Percentiles rank a stretch among this genome's conserved stretches.
phyloP scores from a whole-genome alignment of 2,888 invertebrate genomes.

The Corythucha ciliata region DNA sequence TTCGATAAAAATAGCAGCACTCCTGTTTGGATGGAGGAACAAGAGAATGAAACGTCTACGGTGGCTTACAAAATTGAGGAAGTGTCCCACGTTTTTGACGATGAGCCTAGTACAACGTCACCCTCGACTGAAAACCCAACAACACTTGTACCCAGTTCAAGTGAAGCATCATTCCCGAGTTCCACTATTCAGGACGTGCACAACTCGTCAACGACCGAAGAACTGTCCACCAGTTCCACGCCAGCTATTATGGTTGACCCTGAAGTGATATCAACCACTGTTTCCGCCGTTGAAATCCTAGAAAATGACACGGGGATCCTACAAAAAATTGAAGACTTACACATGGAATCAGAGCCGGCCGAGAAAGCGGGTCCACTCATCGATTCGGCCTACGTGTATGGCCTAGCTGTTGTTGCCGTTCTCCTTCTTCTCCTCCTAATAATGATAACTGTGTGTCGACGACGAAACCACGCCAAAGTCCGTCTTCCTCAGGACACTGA shows the following conservation, averaged over 20 bases:
- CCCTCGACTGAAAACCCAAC: slow-evolving; percentile 1
- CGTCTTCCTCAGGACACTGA: slow-evolving; percentile 28
- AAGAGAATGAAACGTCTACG: slow-evolving; percentile 18
- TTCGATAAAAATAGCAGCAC: slow-evolving; percentile 9
- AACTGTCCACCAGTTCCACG: no score
- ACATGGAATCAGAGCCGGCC: no score
- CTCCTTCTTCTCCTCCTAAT: slow-evolving; percentile 12
- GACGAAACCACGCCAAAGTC: slow-evolving; percentile 15
- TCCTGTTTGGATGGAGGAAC: slow-evolving; percentile 16
- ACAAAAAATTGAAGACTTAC: no score
- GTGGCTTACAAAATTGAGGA: slow-evolving; percentile 9
- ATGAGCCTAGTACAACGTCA: neutral
- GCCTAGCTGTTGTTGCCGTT: slow-evolving; percentile 7
- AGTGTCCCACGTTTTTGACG: slow-evolving; percentile 11
- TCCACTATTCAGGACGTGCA: no score
- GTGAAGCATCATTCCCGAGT: neutral
- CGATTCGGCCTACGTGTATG: no score
- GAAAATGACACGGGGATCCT: no score
- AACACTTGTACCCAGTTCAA: neutral
- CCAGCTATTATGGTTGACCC: neutral
- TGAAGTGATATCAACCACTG: neutral
- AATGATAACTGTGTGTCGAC: slow-evolving; percentile 5
- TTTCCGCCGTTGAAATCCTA: no score
- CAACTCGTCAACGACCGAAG: no score
- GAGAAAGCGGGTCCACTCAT: no score